Percentiles rank a stretch among this genome's conserved stretches.
These are phyloP conservation scores for Oreochromis tanganicae DNA, from an alignment of 2,113 vertebrate genomes.

Conservation along the genomic window DNA sequence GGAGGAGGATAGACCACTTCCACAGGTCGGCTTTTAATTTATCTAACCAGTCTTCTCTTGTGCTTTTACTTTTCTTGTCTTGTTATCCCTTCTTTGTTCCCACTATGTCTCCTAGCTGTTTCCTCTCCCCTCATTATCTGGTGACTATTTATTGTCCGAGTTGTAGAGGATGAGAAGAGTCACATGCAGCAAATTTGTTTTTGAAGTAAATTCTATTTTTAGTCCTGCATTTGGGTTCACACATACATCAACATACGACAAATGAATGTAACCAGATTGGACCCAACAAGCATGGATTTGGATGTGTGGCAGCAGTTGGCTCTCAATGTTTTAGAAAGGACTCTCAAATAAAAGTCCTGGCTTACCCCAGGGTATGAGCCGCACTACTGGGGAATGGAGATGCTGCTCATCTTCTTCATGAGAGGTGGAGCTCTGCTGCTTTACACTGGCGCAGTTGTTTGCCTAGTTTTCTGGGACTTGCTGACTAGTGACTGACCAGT, in stretches of 20 bases:
- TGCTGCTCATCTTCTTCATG: neutral
- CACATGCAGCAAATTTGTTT: neutral
- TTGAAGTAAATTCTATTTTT: neutral
- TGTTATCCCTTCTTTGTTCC: neutral
- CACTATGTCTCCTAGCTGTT: neutral
- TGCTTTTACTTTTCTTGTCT: neutral
- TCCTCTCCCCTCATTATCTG: neutral
- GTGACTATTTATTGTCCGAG: neutral
- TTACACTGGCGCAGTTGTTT: neutral
- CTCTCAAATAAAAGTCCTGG: neutral
- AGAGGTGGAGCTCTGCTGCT: neutral
- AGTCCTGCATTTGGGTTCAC: neutral
- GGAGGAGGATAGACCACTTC: neutral
- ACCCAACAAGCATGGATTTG: neutral
- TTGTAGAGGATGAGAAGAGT: neutral
- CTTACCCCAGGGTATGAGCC: neutral
- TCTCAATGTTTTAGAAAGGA: neutral
- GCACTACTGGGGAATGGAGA: neutral
- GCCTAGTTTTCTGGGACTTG: no score
- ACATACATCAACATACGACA: neutral
- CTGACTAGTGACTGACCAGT: no score
- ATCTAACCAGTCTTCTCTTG: neutral
- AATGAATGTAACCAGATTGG: neutral
- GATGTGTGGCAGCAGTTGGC: neutral
- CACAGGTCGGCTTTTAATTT: neutral